Conservation (phyloP, 2,888 invertebrate species). For the Trachelus troglodyta region DNA sequence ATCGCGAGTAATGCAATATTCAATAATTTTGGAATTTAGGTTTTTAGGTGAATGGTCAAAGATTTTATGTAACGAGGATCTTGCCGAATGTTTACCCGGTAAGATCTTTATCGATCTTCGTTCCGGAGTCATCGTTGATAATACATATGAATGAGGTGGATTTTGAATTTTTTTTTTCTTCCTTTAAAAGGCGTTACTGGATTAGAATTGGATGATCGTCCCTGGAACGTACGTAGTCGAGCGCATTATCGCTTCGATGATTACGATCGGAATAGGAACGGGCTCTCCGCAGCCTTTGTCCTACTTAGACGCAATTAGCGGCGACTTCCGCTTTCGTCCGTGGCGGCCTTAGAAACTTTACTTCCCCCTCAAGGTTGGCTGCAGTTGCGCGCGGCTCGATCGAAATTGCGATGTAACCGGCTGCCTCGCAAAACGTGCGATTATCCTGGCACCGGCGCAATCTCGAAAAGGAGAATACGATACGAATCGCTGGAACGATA, state of each 20-base stretch:
- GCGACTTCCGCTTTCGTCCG: constrained; percentile 51
- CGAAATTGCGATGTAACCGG: constrained; percentile 30
- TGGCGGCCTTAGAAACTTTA: constrained; percentile 31
- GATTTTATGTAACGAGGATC: background rate
- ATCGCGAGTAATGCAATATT: background rate
- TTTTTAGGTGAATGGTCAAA: background rate
- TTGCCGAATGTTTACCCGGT: background rate
- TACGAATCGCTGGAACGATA: background rate
- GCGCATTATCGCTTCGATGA: constrained; percentile 15
- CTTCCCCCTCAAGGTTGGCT: constrained; percentile 29
- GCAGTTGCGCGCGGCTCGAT: constrained; percentile 21
- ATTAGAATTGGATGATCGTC: background rate
- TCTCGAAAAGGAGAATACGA: background rate
- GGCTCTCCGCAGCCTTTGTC: constrained; percentile 38
- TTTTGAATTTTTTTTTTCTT: background rate
- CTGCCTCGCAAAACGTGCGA: constrained; percentile 13
- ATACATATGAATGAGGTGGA: background rate
- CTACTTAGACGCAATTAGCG: constrained; percentile 48
- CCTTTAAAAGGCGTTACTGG: background rate
- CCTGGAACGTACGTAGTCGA: background rate
- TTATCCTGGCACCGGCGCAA: background rate
- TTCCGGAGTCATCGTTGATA: background rate
- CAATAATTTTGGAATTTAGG: background rate
- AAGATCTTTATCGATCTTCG: background rate
- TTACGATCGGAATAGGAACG: constrained; percentile 29